Percentiles rank a stretch among this genome's conserved stretches.
Evolutionary conservation across 2,888 invertebrate genomes (phyloP).

Genomic region (Epistrophe grossulariae): DNA sequence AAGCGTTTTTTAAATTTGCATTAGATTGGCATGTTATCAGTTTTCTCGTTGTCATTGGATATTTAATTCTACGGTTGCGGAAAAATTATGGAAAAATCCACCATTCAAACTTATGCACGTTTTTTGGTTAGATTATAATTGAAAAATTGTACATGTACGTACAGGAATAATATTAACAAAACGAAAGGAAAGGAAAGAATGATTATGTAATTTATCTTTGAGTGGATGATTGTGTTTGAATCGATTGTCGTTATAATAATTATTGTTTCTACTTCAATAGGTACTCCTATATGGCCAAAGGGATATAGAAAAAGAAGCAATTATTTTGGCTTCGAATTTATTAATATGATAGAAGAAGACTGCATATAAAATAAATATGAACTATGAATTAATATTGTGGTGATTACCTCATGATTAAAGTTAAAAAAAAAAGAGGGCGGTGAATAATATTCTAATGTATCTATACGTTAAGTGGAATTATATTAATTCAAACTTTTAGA

Average conservation of each 20-base stretch:
- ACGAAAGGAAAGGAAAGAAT: not conserved
- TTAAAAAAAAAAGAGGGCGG: not conserved
- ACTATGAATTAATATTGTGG: not conserved
- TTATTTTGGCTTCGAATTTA: slow-evolving; percentile 35
- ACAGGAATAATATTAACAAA: slow-evolving; percentile 17
- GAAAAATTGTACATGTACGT: slow-evolving; percentile 4
- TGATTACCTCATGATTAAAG: slow-evolving; percentile 2
- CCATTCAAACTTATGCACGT: slow-evolving; percentile 38
- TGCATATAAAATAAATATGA: slow-evolving; percentile 15
- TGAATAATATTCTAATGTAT: not conserved
- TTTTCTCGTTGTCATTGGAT: slow-evolving; percentile 33
- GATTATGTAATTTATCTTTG: slow-evolving; percentile 33
- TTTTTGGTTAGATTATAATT: slow-evolving; percentile 60
- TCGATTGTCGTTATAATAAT: slow-evolving; percentile 20
- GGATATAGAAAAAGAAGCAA: not conserved
- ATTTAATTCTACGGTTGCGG: slow-evolving; percentile 29
- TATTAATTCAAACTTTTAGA: not conserved
- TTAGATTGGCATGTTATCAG: slow-evolving; percentile 52
- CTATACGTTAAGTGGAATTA: no score
- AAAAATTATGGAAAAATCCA: not conserved
- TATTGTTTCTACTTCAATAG: not conserved
- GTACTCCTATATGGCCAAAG: no score
- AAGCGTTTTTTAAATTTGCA: slow-evolving; percentile 45
- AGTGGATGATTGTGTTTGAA: slow-evolving; percentile 51
- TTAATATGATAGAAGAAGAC: slow-evolving; percentile 11